Evolutionary conservation across 2,888 invertebrate genomes (phyloP).

Genomic region (Lasioglossum oenotherae): DNA sequence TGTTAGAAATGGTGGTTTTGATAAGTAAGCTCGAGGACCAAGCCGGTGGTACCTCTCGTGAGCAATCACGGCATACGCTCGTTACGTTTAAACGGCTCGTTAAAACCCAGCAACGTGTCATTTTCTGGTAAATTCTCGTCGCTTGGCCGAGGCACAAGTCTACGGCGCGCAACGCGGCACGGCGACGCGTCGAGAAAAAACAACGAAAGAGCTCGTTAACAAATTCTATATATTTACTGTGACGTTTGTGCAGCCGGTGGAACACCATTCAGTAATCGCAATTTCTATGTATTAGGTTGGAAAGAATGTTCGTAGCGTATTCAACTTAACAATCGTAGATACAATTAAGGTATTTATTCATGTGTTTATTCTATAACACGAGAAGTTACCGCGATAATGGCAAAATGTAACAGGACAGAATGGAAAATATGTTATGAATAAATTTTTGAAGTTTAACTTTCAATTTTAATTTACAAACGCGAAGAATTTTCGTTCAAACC

Average conservation of each 20-base stretch:
- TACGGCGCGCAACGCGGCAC: no score
- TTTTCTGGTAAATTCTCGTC: constrained; percentile 3
- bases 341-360: no score
- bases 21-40: constrained; percentile 55
- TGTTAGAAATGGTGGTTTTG: constrained; percentile 54
- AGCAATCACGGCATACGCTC: constrained; percentile 34
- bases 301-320: no score
- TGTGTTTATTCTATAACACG: no score
- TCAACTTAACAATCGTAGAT: no score
- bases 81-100: constrained; percentile 43
- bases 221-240: neutral
- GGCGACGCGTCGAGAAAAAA: neutral
- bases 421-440: no score
- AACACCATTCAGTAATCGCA: neutral
- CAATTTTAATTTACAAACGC: no score
- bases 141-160: neutral
- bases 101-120: constrained; percentile 24
- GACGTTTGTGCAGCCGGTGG: neutral
- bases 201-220: neutral
- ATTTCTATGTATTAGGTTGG: neutral
- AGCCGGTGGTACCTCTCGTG: neutral
- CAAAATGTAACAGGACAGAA: no score
- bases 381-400: no score
- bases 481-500: no score
- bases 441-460: no score